Base-by-base conservation (phyloP, 1,140 invertebrate genomes). In the Plutomurus gul region DNA sequence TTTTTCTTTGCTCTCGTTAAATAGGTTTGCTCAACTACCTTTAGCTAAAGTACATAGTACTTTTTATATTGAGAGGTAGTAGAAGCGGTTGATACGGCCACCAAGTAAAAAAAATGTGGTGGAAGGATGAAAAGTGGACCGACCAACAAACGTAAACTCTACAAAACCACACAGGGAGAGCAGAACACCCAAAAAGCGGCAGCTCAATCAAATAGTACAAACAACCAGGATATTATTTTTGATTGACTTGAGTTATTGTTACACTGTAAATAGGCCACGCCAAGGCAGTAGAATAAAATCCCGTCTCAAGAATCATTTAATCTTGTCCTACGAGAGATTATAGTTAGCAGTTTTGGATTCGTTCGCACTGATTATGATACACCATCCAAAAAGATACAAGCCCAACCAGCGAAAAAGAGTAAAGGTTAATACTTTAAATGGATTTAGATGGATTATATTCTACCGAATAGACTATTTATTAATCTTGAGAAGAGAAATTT, bases 1-100 rank as follows among this genome's bases (percentile, higher is more conserved):
- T 51, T 76, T 33, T 47, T 33, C 40, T n/a, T 3, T 46, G 25
- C 46, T 25, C 40, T 47, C 36, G 73, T 75, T 75, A 72, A 72
- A 72, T 10, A 72, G 37, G 37, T 40, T n/a, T 65, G 27, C 4
- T 36, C 27, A 65, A n/a, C 36, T 60, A 65, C 8, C 27, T 27
- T 65, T 36, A n/a, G n/a, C n/a, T n/a, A n/a, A 36, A 65, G 3
- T 16, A n/a, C 22, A 65, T 65, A 43, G 39, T 43, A 65, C 1
- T 18, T 65, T 65, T 65, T 16, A 65, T 20, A 22, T 56, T 16
- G 25, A 7, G 25, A 47, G 20, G 43, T n/a, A n/a, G n/a, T n/a
- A n/a, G n/a, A n/a, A n/a, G n/a, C n/a, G n/a, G n/a, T n/a, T n/a
- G n/a, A n/a, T n/a, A n/a, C n/a, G n/a, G n/a, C n/a, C 43, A 20